Percentiles rank a stretch among this genome's conserved stretches.
Conservation (phyloP, 2,888 invertebrate genomes). For the Peribatodes rhomboidaria region DNA sequence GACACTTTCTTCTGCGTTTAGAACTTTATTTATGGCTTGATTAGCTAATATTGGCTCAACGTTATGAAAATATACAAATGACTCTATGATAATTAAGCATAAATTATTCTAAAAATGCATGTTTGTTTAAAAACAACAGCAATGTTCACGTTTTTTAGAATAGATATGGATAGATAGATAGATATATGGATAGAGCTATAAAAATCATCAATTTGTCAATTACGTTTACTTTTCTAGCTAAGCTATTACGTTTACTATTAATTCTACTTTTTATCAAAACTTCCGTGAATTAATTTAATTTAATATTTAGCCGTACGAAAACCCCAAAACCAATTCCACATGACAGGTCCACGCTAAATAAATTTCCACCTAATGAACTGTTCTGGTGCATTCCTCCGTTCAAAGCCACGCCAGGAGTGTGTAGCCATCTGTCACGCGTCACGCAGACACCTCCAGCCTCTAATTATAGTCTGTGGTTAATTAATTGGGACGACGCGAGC, state of each 20-base stretch:
- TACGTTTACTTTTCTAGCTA: too few relatives aligned
- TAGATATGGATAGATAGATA: too few relatives aligned
- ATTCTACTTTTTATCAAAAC: too few relatives aligned
- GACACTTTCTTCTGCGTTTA: conserved; percentile 31
- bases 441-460: conserved; percentile 69
- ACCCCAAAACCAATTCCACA: conserved; percentile 35
- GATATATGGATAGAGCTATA: too few relatives aligned
- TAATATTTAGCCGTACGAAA: not conserved
- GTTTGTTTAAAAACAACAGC: not conserved
- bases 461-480: conserved; percentile 76
- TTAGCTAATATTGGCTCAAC: conserved; percentile 1
- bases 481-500: conserved; percentile 67
- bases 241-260: too few relatives aligned
- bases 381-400: conserved; percentile 69
- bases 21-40: conserved; percentile 21
- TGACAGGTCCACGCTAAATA: conserved; percentile 65
- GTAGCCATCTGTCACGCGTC: conserved; percentile 83
- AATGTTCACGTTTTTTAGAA: too few relatives aligned
- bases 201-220: too few relatives aligned
- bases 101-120: not conserved
- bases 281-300: not conserved
- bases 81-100: not conserved
- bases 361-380: conserved; percentile 78
- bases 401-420: conserved; percentile 75
- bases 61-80: not conserved